Evolutionary conservation across 2,113 vertebrate species (phyloP).

Genomic region (Melanocharis versteri): DNA sequence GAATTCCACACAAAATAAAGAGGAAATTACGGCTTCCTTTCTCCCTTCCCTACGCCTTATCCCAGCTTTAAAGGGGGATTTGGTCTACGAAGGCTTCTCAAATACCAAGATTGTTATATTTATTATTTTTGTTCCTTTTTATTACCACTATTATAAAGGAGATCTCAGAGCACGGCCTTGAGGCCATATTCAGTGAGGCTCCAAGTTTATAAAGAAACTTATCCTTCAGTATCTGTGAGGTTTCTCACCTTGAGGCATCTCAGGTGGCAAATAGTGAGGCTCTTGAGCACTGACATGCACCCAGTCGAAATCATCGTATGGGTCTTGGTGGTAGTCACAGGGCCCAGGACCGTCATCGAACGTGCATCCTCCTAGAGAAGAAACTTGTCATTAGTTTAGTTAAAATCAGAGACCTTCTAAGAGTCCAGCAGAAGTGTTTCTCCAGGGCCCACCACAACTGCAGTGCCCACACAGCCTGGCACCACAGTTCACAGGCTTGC

Average conservation of each 20-base stretch:
- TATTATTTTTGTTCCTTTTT: background rate
- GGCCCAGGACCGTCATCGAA: slow-evolving; percentile 91
- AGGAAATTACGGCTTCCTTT: background rate
- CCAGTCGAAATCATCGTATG: slow-evolving; percentile 96
- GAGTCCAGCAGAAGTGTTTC: background rate
- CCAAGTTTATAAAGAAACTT: background rate
- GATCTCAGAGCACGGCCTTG: background rate
- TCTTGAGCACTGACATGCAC: slow-evolving; percentile 92
- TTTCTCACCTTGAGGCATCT: slow-evolving; percentile 91
- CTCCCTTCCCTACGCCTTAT: background rate
- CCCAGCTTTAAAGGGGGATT: background rate
- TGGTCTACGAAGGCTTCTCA: background rate
- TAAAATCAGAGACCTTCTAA: background rate
- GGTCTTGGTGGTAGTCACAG: slow-evolving; percentile 96
- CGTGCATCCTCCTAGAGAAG: slow-evolving; percentile 85
- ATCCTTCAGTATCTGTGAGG: background rate
- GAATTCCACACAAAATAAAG: background rate
- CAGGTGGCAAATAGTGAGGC: slow-evolving; percentile 86
- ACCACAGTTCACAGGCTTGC: background rate
- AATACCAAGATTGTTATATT: background rate
- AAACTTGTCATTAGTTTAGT: background rate
- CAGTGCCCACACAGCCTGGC: background rate
- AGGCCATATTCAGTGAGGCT: background rate
- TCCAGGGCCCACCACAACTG: background rate
- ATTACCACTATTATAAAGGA: background rate